Evolutionary conservation across 1,140 invertebrate species (phyloP).

Genomic region (Cyclina sinensis): DNA sequence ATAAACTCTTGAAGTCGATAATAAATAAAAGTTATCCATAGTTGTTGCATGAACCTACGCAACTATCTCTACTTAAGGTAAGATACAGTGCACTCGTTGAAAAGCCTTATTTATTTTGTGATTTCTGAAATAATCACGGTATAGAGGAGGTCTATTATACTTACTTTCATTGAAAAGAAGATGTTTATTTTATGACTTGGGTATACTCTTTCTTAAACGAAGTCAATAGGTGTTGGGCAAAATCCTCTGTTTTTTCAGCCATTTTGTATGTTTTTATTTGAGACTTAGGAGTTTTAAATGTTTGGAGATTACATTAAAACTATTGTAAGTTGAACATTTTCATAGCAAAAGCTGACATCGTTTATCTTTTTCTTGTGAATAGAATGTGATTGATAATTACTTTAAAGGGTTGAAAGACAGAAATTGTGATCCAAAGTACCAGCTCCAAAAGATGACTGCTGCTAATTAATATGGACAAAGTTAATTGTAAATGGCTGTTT

Average conservation of each 20-base stretch:
- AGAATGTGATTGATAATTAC: background rate
- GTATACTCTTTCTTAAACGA: background rate
- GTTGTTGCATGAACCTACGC: background rate
- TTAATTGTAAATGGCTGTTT: too few relatives aligned
- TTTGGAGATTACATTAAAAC: background rate
- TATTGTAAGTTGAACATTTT: background rate
- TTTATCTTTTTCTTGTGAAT: background rate
- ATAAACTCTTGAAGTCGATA: too few relatives aligned
- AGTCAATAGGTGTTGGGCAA: conserved; percentile 46
- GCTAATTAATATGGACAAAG: too few relatives aligned
- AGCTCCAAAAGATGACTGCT: too few relatives aligned
- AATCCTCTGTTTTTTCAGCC: conserved; percentile 47
- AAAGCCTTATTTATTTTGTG: conserved; percentile 29
- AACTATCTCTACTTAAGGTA: background rate
- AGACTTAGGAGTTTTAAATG: conserved; percentile 5
- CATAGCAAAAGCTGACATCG: background rate
- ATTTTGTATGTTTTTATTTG: conserved; percentile 30
- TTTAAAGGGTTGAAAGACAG: too few relatives aligned
- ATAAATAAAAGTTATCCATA: background rate
- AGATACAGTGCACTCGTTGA: background rate
- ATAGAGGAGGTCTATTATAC: conserved; percentile 22
- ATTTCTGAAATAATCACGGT: conserved; percentile 6
- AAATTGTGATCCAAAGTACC: too few relatives aligned
- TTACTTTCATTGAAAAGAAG: conserved; percentile 33
- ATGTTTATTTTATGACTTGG: conserved; percentile 61